Evolutionary conservation across 1,140 invertebrate species (phyloP).

Genomic region (Scaptodrosophila lebanonensis): DNA sequence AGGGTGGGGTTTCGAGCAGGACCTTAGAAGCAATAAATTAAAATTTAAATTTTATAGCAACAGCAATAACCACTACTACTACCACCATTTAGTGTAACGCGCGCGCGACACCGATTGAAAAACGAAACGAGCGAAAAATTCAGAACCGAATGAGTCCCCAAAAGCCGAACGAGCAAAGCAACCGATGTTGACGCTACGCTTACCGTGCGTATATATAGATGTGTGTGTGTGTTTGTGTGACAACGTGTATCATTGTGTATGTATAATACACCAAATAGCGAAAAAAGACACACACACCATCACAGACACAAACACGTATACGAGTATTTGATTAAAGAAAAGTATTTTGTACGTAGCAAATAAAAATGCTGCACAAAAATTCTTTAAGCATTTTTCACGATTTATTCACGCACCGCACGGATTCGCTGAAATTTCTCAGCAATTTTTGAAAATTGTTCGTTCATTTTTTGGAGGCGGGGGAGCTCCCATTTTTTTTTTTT

Average conservation of each 20-base stretch:
- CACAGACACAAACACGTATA: constrained; percentile 25
- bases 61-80: too few species aligned
- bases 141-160: too few species aligned
- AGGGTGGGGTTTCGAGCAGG: too few species aligned
- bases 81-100: not conserved
- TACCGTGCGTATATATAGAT: constrained; percentile 16
- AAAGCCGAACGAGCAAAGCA: constrained; percentile 22
- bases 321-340: constrained; percentile 19
- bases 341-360: constrained; percentile 44
- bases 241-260: constrained; percentile 66
- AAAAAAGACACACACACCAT: constrained; percentile 3
- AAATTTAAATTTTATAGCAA: too few species aligned
- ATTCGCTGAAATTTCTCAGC: not conserved
- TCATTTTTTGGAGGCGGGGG: constrained; percentile 5
- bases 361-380: constrained; percentile 45
- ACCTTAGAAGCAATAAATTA: too few species aligned
- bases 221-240: constrained; percentile 36
- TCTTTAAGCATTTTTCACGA: constrained; percentile 37
- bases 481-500: constrained; percentile 43
- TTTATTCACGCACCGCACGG: constrained; percentile 3
- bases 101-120: constrained; percentile 13
- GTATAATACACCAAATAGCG: constrained; percentile 69
- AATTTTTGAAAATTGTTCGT: not conserved
- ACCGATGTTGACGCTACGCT: constrained; percentile 8
- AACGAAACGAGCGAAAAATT: constrained; percentile 34